phyloP scores from a whole-genome alignment of 1,140 invertebrate genomes.

The Drosophila bipectinata region DNA sequence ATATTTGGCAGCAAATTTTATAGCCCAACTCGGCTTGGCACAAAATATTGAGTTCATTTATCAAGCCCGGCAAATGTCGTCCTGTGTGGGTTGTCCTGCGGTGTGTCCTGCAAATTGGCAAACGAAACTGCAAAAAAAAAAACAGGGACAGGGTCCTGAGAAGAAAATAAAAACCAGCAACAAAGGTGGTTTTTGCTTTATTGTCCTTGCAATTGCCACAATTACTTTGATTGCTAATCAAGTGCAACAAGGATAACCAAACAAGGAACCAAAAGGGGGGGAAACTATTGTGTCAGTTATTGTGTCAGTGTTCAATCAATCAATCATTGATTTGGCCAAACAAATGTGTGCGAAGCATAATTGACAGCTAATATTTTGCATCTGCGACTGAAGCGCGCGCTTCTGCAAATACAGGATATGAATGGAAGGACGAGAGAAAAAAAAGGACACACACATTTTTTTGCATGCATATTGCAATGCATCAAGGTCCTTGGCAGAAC shows the following conservation, averaged over 20 bases:
- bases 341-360: constrained; percentile 40
- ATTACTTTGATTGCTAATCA: constrained; percentile 67
- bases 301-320: constrained; percentile 24
- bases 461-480: constrained; percentile 25
- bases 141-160: too few relatives aligned
- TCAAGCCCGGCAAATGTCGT: constrained; percentile 28
- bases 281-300: not conserved
- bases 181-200: constrained; percentile 1
- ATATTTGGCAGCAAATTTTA: constrained; percentile 61
- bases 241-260: constrained; percentile 1
- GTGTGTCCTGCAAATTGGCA: constrained; percentile 47
- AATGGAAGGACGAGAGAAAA: constrained; percentile 15
- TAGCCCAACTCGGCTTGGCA: constrained; percentile 25
- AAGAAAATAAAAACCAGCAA: not conserved
- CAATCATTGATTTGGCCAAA: constrained; percentile 26
- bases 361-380: constrained; percentile 72
- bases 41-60: constrained; percentile 63
- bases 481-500: constrained; percentile 50
- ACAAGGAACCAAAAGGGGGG: not conserved
- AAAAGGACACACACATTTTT: constrained; percentile 24
- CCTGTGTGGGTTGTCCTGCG: constrained; percentile 4
- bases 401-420: not conserved
- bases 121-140: constrained; percentile 30
- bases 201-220: constrained; percentile 40
- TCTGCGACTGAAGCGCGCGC: constrained; percentile 40